Evolutionary conservation across 2,113 vertebrate species (phyloP).

Genomic region (Phoenicopterus ruber): DNA sequence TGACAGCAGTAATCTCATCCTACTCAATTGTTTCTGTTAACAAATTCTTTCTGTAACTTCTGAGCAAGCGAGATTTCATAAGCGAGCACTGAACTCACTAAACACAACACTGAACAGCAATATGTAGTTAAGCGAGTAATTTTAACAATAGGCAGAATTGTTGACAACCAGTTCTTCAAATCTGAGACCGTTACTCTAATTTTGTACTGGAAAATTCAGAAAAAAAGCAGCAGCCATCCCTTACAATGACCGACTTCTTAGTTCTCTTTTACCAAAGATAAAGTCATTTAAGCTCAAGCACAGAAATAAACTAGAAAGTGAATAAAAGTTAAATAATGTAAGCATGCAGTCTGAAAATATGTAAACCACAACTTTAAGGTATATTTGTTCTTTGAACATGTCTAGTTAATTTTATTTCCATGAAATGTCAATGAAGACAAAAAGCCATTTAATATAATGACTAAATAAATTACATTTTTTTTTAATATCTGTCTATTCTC

Average conservation of each 20-base stretch:
- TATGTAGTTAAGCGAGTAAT: not conserved
- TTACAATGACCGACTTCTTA: not conserved
- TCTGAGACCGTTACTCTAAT: not conserved
- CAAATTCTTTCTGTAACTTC: not conserved
- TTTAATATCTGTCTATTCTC: not conserved
- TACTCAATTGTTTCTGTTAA: not conserved
- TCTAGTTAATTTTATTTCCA: not conserved
- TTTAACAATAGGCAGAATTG: not conserved
- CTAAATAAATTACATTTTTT: not conserved
- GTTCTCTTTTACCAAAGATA: not conserved
- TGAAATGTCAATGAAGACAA: not conserved
- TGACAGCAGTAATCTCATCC: not conserved
- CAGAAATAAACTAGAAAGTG: not conserved
- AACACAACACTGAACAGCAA: fast-evolving
- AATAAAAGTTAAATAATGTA: not conserved
- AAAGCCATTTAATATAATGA: not conserved
- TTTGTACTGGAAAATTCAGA: not conserved
- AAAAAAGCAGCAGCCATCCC: not conserved
- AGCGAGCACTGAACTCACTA: not conserved
- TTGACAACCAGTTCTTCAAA: not conserved
- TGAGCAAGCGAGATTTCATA: not conserved
- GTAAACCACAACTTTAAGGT: not conserved
- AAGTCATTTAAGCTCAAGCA: not conserved
- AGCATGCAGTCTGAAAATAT: not conserved
- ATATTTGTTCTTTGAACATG: not conserved